phyloP scores from a whole-genome alignment of 2,797 vertebrate species.

The Chiroxiphia lanceolata region DNA sequence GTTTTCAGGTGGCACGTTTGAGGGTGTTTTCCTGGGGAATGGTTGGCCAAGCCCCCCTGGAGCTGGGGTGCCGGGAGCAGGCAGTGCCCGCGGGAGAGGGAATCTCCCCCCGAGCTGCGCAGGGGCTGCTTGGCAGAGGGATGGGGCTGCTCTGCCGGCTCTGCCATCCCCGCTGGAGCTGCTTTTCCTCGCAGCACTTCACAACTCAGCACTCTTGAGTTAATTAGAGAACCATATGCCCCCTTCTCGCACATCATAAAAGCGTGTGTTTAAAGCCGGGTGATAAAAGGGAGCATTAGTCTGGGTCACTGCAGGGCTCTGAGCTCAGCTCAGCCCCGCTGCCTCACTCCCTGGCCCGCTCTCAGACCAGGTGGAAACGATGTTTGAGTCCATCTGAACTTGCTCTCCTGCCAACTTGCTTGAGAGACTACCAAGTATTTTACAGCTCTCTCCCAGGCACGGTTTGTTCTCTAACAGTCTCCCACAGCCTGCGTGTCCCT shows the following conservation, averaged over 20 bases:
- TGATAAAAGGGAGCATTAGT: slow-evolving; percentile 50
- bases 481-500: not conserved
- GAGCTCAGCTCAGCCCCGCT: not conserved
- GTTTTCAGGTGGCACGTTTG: not conserved
- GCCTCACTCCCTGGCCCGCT: not conserved
- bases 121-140: not conserved
- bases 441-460: slow-evolving; percentile 22
- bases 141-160: not conserved
- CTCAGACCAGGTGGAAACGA: slow-evolving; percentile 49
- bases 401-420: slow-evolving; percentile 28
- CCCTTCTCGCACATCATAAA: slow-evolving; percentile 63
- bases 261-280: slow-evolving; percentile 29
- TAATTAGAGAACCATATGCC: slow-evolving; percentile 64
- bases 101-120: accelerated
- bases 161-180: slow-evolving; percentile 36
- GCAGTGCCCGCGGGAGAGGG: not conserved
- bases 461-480: slow-evolving; percentile 15
- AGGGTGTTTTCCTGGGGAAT: accelerated
- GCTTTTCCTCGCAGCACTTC: slow-evolving; percentile 40
- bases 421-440: slow-evolving; percentile 29
- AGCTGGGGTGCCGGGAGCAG: not conserved
- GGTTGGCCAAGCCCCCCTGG: not conserved
- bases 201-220: slow-evolving; percentile 53
- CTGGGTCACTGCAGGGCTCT: slow-evolving; percentile 13
- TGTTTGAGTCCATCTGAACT: slow-evolving; percentile 26